Evolutionary conservation across 2,113 vertebrate genomes (phyloP).

Genomic region (Silurus meridionalis): DNA sequence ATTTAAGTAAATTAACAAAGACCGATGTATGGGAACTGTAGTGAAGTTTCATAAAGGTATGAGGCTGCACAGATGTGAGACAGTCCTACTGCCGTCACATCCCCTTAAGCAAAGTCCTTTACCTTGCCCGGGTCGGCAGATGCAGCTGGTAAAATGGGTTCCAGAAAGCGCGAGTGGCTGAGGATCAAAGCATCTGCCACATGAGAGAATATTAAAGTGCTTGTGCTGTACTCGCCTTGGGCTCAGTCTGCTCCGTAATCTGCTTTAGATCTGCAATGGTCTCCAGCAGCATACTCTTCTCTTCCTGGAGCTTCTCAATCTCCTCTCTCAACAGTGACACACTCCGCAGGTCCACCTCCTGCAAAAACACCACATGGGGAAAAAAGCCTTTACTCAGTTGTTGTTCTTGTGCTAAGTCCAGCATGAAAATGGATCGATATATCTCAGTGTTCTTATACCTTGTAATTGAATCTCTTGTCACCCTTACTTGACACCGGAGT

Average conservation of each 20-base stretch:
- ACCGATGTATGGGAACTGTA: neutral
- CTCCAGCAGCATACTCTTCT: conserved; percentile 74
- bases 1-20: neutral
- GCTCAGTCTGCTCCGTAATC: conserved; percentile 65
- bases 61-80: conserved; percentile 9
- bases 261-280: conserved; percentile 74
- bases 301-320: conserved; percentile 70
- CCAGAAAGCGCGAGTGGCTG: conserved; percentile 51
- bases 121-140: conserved; percentile 57
- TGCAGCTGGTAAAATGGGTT: conserved; percentile 49
- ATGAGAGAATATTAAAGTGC: conserved; percentile 56
- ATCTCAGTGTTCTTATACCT: conserved; percentile 43
- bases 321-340: conserved; percentile 61
- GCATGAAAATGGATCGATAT: neutral
- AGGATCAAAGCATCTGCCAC: conserved; percentile 53
- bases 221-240: conserved; percentile 52
- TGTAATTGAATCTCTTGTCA: conserved; percentile 55
- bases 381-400: neutral
- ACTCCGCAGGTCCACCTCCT: conserved; percentile 70
- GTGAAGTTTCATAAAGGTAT: neutral
- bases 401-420: neutral
- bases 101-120: conserved; percentile 56
- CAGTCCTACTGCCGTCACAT: conserved; percentile 16
- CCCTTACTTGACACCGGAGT: conserved; percentile 78
- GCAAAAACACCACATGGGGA: neutral